Percentiles rank a stretch among this genome's conserved stretches.
Conservation (phyloP, 2,888 invertebrate species). For the Tetheella fluctuosa region DNA sequence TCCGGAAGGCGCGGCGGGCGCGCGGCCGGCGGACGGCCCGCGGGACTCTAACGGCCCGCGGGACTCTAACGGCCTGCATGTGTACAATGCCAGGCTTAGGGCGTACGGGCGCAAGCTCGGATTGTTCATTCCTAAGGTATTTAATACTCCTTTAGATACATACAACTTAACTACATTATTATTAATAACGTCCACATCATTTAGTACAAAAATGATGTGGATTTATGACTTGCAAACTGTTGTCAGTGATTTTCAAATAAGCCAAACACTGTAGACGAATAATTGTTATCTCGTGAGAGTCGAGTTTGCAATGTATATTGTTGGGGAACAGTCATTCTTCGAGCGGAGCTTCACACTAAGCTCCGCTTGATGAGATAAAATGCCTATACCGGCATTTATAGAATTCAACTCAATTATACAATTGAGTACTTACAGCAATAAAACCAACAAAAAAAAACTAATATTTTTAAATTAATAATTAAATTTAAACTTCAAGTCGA, state of each 20-base stretch:
- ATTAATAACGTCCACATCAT: slow-evolving; percentile 10
- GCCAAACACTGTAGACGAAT: not conserved
- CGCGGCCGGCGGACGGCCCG: slow-evolving; percentile 30
- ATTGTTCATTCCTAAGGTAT: slow-evolving; percentile 80
- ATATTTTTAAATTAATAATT: no score
- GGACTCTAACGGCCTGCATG: slow-evolving; percentile 56
- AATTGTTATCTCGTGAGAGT: no score
- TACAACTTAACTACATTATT: not conserved
- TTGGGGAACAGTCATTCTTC: no score
- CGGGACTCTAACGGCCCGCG: slow-evolving; percentile 36
- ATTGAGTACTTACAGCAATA: no score
- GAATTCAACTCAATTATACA: no score
- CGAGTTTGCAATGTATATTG: no score
- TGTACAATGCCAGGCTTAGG: slow-evolving; percentile 68
- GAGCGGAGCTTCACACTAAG: no score
- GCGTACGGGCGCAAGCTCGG: slow-evolving; percentile 76
- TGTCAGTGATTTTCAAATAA: not conserved
- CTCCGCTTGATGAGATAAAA: no score
- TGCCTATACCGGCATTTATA: no score
- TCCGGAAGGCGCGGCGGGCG: slow-evolving; percentile 31
- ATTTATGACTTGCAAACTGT: not conserved
- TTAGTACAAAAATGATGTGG: not conserved
- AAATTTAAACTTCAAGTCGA: no score
- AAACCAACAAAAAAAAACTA: no score
- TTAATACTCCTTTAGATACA: slow-evolving; percentile 7